Evolutionary conservation across 92 coral and sea anemone genomes (phyloP).

Genomic region (Parazoanthus swiftii): DNA sequence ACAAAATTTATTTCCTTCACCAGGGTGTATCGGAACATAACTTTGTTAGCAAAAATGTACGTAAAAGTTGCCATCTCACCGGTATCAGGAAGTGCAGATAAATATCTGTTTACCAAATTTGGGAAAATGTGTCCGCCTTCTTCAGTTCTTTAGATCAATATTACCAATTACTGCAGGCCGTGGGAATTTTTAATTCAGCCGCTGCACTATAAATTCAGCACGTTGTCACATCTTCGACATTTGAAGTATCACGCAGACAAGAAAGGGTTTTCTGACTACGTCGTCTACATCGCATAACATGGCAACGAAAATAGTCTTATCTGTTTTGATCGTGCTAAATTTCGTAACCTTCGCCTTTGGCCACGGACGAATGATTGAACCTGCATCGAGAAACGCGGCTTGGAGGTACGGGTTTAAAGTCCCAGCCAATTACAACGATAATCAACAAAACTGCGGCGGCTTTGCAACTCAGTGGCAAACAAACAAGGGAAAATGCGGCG

Average conservation of each 20-base stretch:
- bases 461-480: slow-evolving; percentile 39
- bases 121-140: background rate
- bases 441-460: slow-evolving; percentile 44
- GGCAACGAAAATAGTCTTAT: background rate
- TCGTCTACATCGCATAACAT: background rate
- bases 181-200: background rate
- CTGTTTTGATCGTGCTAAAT: slow-evolving; percentile 7
- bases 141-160: background rate
- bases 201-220: slow-evolving; percentile 8
- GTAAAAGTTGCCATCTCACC: background rate
- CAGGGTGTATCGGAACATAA: background rate
- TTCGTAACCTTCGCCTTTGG: slow-evolving; percentile 8
- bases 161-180: background rate
- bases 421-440: slow-evolving; percentile 42
- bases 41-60: background rate
- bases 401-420: slow-evolving; percentile 34
- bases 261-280: background rate
- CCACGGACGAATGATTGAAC: slow-evolving; percentile 48
- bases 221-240: background rate
- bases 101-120: background rate
- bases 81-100: background rate
- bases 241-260: background rate
- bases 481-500: slow-evolving; percentile 49
- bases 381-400: slow-evolving; percentile 21
- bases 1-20: too few species aligned